A percentile compares a stretch with the other conserved stretches of the same genome.
phyloP scores from a whole-genome alignment of 2,888 invertebrate species.

The Caenorhabditis becei region DNA sequence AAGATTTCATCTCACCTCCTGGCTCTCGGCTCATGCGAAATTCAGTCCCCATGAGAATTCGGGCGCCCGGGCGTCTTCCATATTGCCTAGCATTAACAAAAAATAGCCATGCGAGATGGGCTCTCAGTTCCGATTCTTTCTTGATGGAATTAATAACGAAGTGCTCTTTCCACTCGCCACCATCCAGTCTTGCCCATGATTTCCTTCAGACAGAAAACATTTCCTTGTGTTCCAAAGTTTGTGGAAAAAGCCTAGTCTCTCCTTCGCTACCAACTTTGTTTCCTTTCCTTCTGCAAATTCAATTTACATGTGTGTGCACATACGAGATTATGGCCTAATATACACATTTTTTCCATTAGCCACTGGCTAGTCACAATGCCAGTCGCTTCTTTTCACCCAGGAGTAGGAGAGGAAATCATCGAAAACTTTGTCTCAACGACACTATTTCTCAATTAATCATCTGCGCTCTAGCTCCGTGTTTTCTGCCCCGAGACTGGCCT shows the following conservation, averaged over 20 bases:
- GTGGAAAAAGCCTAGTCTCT: slow-evolving; percentile 15
- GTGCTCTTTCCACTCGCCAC: neutral
- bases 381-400: neutral
- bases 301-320: slow-evolving; percentile 53
- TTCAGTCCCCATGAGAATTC: slow-evolving; percentile 54
- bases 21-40: slow-evolving; percentile 24
- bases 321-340: slow-evolving; percentile 42
- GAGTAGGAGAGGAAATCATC: slow-evolving; percentile 5
- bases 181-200: neutral
- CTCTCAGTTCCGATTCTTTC: slow-evolving; percentile 5
- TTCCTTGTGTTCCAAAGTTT: slow-evolving; percentile 11
- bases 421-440: slow-evolving; percentile 39
- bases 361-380: neutral
- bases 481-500: slow-evolving; percentile 13
- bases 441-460: slow-evolving; percentile 58
- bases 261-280: slow-evolving; percentile 31
- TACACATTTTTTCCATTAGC: slow-evolving; percentile 28
- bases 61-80: slow-evolving; percentile 36
- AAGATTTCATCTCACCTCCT: slow-evolving; percentile 46
- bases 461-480: slow-evolving; percentile 18
- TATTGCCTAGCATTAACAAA: slow-evolving; percentile 50
- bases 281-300: slow-evolving; percentile 48
- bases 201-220: slow-evolving; percentile 11
- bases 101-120: slow-evolving; percentile 24
- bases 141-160: neutral